Evolutionary conservation across 35 echinoderm and acorn worm genomes (phyloP), one percentile per base, ranked within the genome.

Genomic region (Diadema setosum): DNA sequence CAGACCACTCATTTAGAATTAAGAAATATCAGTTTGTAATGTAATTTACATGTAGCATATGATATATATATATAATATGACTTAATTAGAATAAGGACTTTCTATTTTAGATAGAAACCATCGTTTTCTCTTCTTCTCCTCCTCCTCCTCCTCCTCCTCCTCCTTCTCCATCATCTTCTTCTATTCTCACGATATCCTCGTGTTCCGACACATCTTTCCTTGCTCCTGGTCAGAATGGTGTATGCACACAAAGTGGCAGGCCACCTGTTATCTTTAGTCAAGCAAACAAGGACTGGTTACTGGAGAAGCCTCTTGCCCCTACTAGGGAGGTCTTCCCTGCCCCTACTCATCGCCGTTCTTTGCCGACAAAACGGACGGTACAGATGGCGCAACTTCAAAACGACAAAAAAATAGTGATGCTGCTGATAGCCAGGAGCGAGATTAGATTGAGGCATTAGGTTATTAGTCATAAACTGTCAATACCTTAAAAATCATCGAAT

Each of bases 401-500:
- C 26, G 63, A 5, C 2, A 5, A 67, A 65, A 67, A 33, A 11
- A 34, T 33, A 34, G 37, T 67, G 63, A 67, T 67, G 30, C 37
- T 34, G 18, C 63, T 67, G 37, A 67, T 67, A 67, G 63, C 63
- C 63, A 34, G 27, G 20, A 33, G 63, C 63, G 29, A 67, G 63
- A 67, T 67, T 67, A 67, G 63, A 67, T 67, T 67, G 30, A 26
- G 63, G 63, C 63, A 67, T 67, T 67, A 67, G 63, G 63, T 67
- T 67, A 67, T 67, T 67, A 67, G 63, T 67, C 63, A 67, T 67
- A 27, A 67, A 67, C 25, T 67, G 63, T 34, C 63, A 67, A 67
- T 67, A 32, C 27, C 37, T 33, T 33, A 67, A 34, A 5, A 29
- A 67, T 34, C 27, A 67, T 67, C 63, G 16, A 67, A 67, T 67